Percentiles rank a stretch among this genome's conserved stretches.
Conservation (phyloP, 2,888 invertebrate genomes). For the Celastrina argiolus region DNA sequence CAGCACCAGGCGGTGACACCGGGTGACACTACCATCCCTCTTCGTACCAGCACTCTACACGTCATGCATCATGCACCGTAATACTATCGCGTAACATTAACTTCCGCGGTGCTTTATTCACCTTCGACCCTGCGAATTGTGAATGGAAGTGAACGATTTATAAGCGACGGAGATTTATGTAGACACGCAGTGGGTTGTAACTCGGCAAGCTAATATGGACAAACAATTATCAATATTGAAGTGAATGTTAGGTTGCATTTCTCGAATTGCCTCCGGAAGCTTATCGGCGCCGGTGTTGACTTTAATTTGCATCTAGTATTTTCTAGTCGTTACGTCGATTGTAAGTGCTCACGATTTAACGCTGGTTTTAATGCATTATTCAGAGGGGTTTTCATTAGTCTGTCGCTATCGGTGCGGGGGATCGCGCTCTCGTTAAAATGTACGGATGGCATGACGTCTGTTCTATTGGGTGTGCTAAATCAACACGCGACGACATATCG, state of each 20-base stretch:
- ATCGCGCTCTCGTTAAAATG: conserved; percentile 76
- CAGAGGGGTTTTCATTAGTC: conserved; percentile 75
- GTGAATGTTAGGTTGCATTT: conserved; percentile 47
- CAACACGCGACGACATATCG: conserved; percentile 56
- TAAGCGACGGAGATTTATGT: conserved; percentile 31
- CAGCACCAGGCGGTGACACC: conserved; percentile 35
- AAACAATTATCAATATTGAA: conserved; percentile 50
- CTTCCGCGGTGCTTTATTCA: conserved; percentile 15
- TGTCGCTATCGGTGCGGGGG: conserved; percentile 66
- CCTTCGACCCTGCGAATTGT: conserved; percentile 39
- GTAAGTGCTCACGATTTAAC: conserved; percentile 75
- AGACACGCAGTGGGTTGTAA: neutral
- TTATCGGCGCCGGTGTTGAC: conserved; percentile 65
- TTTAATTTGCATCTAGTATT: conserved; percentile 73
- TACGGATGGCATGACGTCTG: conserved; percentile 75
- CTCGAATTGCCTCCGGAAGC: conserved; percentile 59
- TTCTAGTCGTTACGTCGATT: conserved; percentile 65
- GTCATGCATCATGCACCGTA: conserved; percentile 11
- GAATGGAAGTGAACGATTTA: conserved; percentile 31
- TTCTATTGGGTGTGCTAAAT: conserved; percentile 55
- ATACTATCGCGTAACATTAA: neutral
- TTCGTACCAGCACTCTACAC: conserved; percentile 20
- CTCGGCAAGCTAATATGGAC: conserved; percentile 24
- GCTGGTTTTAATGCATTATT: conserved; percentile 78
- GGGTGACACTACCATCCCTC: conserved; percentile 29